A percentile compares a stretch with the other conserved stretches of the same genome.
phyloP scores from a whole-genome alignment of 2,797 vertebrate species.

The Sebastes hopkinsi region DNA sequence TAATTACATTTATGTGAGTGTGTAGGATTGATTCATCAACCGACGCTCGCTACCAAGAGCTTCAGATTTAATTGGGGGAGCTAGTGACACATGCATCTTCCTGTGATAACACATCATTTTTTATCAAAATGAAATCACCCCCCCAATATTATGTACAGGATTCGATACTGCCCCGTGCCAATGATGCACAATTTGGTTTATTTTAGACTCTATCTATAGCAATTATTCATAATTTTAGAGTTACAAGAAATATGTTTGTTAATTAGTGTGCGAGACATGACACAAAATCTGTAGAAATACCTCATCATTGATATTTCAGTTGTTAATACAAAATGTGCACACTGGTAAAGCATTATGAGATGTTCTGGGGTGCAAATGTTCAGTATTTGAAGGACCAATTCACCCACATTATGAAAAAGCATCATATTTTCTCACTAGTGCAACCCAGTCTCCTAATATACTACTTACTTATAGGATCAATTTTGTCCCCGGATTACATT shows the following conservation, averaged over 20 bases:
- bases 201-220: background rate
- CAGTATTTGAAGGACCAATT: background rate
- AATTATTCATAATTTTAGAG: constrained; percentile 17
- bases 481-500: background rate
- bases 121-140: constrained; percentile 57
- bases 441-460: background rate
- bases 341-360: background rate
- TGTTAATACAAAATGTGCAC: background rate
- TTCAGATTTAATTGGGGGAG: constrained; percentile 64
- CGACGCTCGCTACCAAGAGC: constrained; percentile 45
- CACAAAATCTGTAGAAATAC: background rate
- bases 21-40: constrained; percentile 73
- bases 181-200: background rate
- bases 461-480: background rate
- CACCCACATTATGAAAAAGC: background rate
- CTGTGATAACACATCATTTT: constrained; percentile 55
- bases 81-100: constrained; percentile 62
- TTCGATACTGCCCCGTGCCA: background rate
- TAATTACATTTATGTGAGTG: constrained; percentile 78
- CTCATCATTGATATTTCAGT: constrained; percentile 13
- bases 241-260: constrained; percentile 2
- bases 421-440: background rate
- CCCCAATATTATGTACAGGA: background rate
- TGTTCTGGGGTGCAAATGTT: background rate
- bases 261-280: background rate